These are phyloP conservation scores for Turdus rufiventris DNA, from an alignment of 2,113 vertebrate genomes.

Conservation along the genomic window DNA sequence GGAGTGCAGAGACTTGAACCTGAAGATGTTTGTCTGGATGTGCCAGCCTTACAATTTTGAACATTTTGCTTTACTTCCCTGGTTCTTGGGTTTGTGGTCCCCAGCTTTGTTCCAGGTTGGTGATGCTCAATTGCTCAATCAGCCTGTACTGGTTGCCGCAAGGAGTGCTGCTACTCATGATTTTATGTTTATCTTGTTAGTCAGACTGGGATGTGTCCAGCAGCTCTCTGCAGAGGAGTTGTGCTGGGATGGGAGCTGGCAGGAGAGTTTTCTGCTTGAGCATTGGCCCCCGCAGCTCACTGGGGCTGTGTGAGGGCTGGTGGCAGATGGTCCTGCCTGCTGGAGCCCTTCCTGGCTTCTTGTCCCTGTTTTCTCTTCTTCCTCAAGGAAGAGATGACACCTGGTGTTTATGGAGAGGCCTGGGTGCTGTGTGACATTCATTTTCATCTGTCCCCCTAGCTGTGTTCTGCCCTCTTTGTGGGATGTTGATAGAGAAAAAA, in stretches of 20 bases:
- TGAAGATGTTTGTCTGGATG: neutral
- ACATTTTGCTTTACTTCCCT: neutral
- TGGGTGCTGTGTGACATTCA: neutral
- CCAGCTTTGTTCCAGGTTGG: neutral
- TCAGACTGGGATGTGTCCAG: neutral
- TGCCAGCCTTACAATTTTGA: neutral
- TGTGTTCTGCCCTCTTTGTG: neutral
- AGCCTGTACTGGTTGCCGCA: neutral
- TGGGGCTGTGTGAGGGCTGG: neutral
- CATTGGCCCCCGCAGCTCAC: neutral
- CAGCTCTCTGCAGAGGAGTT: neutral
- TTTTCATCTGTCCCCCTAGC: neutral
- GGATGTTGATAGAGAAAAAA: neutral
- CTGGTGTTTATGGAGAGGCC: neutral
- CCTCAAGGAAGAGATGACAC: neutral
- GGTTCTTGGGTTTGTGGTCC: neutral
- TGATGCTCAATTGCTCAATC: rapidly evolving
- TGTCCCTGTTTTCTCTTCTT: neutral
- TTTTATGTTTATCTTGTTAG: neutral
- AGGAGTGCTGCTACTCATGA: neutral
- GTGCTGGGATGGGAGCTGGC: neutral
- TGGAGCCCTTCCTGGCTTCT: neutral
- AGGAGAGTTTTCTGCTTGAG: neutral
- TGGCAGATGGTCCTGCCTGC: neutral
- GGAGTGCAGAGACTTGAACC: neutral